Evolutionary conservation across 1,140 invertebrate species (phyloP).

Genomic region (Drosophila ercepeae): DNA sequence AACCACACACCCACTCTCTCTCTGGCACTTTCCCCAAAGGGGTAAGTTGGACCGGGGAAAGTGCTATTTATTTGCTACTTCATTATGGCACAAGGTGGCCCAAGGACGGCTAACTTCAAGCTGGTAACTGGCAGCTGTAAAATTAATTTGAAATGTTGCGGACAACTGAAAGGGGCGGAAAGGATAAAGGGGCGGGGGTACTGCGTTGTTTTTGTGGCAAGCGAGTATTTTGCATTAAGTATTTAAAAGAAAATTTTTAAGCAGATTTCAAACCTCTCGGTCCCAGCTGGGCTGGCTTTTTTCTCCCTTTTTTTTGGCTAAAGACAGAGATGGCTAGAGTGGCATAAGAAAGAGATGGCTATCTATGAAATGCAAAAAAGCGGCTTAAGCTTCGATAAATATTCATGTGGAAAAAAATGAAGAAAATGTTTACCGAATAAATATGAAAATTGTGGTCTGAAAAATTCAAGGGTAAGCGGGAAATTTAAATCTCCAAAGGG

Average conservation of each 20-base stretch:
- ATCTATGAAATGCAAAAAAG: constrained; percentile 32
- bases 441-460: constrained; percentile 14
- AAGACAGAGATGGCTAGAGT: neutral
- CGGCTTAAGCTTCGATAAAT: constrained; percentile 41
- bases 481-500: neutral
- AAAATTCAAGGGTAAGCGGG: constrained; percentile 8
- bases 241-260: constrained; percentile 62
- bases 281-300: constrained; percentile 15
- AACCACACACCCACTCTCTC: too few species aligned
- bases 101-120: constrained; percentile 22
- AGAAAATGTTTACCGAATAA: constrained; percentile 26
- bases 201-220: constrained; percentile 11
- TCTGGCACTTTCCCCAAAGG: neutral
- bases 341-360: neutral
- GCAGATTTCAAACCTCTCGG: constrained; percentile 25
- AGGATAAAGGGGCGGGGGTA: neutral
- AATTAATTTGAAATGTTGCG: constrained; percentile 76
- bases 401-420: constrained; percentile 37
- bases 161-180: neutral
- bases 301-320: neutral
- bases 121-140: constrained; percentile 61
- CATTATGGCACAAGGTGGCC: constrained; percentile 67
- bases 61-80: constrained; percentile 76
- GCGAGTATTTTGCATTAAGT: constrained; percentile 58
- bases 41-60: constrained; percentile 3